Percentiles rank a stretch among this genome's conserved stretches.
Evolutionary conservation across 2,888 invertebrate genomes (phyloP).

Genomic region (Polymixis lichenea): DNA sequence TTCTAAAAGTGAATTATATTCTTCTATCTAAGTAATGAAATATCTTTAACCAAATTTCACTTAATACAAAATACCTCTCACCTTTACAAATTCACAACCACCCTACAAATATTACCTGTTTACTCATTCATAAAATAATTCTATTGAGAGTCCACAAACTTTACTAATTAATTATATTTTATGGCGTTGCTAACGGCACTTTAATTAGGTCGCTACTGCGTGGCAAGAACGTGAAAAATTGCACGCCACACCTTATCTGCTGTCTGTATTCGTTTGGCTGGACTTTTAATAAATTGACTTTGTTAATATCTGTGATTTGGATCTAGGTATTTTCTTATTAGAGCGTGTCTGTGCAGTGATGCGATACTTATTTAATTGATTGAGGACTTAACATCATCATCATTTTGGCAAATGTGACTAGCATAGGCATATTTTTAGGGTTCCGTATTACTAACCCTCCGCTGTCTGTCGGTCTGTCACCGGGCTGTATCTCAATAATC

Average conservation of each 20-base stretch:
- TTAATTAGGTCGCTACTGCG: slow-evolving; percentile 61
- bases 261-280: slow-evolving; percentile 50
- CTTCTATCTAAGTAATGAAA: slow-evolving; percentile 16
- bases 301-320: slow-evolving; percentile 24
- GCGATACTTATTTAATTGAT: neutral
- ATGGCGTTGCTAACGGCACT: slow-evolving; percentile 68
- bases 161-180: slow-evolving; percentile 70
- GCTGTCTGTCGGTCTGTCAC: too few relatives aligned
- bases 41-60: neutral
- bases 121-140: slow-evolving; percentile 67
- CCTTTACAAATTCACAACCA: slow-evolving; percentile 30
- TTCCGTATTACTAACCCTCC: too few relatives aligned
- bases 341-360: neutral
- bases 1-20: neutral
- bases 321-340: slow-evolving; percentile 17
- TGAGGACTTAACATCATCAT: neutral
- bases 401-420: too few relatives aligned
- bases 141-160: slow-evolving; percentile 64
- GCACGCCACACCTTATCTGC: slow-evolving; percentile 56
- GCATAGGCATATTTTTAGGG: too few relatives aligned
- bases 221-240: slow-evolving; percentile 59
- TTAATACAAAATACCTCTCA: slow-evolving; percentile 8
- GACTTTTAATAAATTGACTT: slow-evolving; percentile 57
- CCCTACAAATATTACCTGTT: slow-evolving; percentile 65
- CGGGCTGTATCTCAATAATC: too few relatives aligned